Conservation (phyloP, 2,113 vertebrate species). For the Tangachromis dhanisi region DNA sequence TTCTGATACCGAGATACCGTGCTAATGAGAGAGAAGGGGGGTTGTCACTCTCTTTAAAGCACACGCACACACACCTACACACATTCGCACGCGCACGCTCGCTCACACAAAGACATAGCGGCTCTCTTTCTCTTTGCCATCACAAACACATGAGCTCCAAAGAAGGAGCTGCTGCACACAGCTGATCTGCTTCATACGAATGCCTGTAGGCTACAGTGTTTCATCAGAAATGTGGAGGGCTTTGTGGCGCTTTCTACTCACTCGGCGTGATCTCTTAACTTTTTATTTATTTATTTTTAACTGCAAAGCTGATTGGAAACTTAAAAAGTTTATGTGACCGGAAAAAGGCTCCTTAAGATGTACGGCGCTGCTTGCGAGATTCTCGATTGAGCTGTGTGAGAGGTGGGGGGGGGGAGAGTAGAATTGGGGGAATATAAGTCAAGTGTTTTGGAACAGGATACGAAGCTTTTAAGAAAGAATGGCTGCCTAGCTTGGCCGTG, state of each 20-base stretch:
- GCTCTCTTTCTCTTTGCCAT: neutral
- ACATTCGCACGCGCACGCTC: neutral
- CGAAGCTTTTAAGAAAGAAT: conserved; percentile 56
- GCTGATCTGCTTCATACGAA: conserved; percentile 24
- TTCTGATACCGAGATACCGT: conserved; percentile 71
- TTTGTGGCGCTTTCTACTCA: conserved; percentile 21
- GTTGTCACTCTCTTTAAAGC: conserved; percentile 68
- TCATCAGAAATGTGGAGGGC: conserved; percentile 42
- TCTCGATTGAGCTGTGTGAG: conserved; percentile 58
- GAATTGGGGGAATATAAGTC: conserved; percentile 60
- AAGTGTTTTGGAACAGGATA: conserved; percentile 61
- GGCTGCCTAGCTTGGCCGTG: conserved; percentile 46
- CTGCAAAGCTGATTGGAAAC: neutral
- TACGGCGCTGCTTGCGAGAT: neutral
- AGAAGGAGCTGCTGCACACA: neutral
- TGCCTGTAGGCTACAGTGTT: conserved; percentile 57
- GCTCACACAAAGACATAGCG: neutral
- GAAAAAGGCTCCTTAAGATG: neutral
- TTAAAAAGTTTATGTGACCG: conserved; percentile 4
- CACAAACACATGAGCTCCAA: conserved; percentile 32
- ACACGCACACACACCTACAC: conserved; percentile 4
- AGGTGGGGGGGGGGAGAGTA: neutral
- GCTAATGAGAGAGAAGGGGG: conserved; percentile 73
- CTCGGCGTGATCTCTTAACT: conserved; percentile 9
- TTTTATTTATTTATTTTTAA: neutral